Conservation (phyloP, 2,888 invertebrate genomes). For the Ochropacha duplaris region DNA sequence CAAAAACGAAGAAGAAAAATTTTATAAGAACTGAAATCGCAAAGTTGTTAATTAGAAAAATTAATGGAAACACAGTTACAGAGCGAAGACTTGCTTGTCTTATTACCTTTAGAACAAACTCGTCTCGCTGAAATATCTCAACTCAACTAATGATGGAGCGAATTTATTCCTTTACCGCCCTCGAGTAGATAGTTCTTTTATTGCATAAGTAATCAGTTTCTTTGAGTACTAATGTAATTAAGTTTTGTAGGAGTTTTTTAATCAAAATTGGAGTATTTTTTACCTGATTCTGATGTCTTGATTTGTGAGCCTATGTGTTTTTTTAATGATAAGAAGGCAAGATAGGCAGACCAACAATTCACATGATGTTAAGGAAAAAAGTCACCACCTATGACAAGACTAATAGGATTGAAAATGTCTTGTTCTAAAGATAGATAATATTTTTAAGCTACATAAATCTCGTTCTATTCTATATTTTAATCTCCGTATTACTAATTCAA, state of each 20-base stretch:
- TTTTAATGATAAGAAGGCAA: too few relatives aligned
- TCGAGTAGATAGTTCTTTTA: neutral
- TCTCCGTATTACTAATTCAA: too few relatives aligned
- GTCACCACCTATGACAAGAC: too few relatives aligned
- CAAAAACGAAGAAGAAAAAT: neutral
- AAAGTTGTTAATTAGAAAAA: neutral
- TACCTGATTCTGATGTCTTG: too few relatives aligned
- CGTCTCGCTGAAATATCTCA: neutral
- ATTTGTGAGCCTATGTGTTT: too few relatives aligned
- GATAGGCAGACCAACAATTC: too few relatives aligned
- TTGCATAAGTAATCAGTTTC: neutral
- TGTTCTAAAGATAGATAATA: too few relatives aligned
- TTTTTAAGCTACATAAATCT: too few relatives aligned
- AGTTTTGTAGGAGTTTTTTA: neutral
- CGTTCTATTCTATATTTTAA: too few relatives aligned
- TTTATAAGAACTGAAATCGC: neutral
- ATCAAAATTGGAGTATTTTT: neutral
- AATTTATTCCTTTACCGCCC: neutral
- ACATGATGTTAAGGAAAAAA: too few relatives aligned
- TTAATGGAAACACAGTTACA: neutral
- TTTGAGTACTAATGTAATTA: conserved; percentile 1
- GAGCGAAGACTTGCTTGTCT: neutral
- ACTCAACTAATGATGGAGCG: neutral
- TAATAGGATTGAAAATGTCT: too few relatives aligned
- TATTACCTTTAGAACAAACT: neutral